Conservation (phyloP, 2,113 vertebrate species). For the Mesocricetus auratus region DNA sequence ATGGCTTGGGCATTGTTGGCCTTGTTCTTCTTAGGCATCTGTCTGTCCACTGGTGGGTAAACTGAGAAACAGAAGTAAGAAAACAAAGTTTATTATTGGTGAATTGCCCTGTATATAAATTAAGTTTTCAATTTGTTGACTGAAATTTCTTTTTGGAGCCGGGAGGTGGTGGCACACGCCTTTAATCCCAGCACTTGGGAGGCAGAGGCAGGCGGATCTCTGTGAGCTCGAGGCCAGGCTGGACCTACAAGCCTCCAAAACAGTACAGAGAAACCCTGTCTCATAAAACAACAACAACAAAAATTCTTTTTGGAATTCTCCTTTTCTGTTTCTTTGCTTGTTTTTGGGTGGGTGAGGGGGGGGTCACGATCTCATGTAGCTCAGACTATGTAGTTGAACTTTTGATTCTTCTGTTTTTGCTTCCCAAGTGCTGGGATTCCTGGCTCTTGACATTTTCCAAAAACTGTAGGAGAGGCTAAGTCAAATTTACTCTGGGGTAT, state of each 20-base stretch:
- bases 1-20: rapidly evolving
- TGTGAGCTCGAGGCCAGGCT: too few relatives aligned
- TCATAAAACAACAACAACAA: too few relatives aligned
- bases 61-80: not conserved
- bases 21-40: not conserved
- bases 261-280: too few relatives aligned
- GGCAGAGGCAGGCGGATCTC: too few relatives aligned
- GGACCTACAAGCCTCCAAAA: too few relatives aligned
- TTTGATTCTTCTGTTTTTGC: not conserved
- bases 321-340: not conserved
- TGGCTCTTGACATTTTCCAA: not conserved
- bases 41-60: rapidly evolving
- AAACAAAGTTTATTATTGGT: not conserved
- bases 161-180: too few relatives aligned
- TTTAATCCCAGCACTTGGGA: too few relatives aligned
- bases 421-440: not conserved
- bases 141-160: not conserved
- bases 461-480: not conserved
- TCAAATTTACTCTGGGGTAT: rapidly evolving
- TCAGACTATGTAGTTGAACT: not conserved
- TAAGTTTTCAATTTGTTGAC: not conserved
- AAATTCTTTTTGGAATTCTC: not conserved
- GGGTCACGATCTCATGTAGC: not conserved
- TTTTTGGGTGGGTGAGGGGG: not conserved
- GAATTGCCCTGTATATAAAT: not conserved